Percentiles rank a stretch among this genome's conserved stretches.
These are phyloP conservation scores for Tenthredo distinguenda DNA, from an alignment of 2,888 invertebrate species.

Conservation along the genomic window DNA sequence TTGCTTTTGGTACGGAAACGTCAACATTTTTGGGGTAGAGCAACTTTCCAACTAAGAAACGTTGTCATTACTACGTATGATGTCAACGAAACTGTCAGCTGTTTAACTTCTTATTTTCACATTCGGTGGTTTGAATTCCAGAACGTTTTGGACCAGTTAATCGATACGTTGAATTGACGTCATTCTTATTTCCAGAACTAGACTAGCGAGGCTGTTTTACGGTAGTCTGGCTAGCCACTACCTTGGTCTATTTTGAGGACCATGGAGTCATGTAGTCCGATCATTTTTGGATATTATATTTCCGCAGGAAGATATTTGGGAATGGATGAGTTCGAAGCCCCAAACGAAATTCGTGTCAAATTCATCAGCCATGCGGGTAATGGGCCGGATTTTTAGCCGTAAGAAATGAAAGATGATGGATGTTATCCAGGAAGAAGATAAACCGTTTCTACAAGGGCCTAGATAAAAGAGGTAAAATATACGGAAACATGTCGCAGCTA, in stretches of 20 bases:
- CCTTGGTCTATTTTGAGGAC: not conserved
- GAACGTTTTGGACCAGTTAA: not conserved
- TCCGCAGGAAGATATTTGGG: not conserved
- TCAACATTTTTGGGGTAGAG: not conserved
- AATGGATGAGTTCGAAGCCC: not conserved
- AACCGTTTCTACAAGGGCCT: slow-evolving; percentile 12
- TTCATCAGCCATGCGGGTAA: not conserved
- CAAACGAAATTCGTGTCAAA: not conserved
- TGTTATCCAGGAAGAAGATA: not conserved
- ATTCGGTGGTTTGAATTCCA: not conserved
- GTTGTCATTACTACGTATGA: not conserved
- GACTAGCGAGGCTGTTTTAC: not conserved
- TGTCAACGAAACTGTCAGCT: not conserved
- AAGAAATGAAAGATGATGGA: not conserved
- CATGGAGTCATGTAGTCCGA: not conserved
- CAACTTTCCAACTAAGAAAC: not conserved
- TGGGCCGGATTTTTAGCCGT: not conserved
- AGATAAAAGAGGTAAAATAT: slow-evolving; percentile 17
- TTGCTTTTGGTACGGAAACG: not conserved
- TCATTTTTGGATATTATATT: not conserved
- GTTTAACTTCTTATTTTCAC: not conserved
- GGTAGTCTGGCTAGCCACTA: not conserved
- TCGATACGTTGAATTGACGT: not conserved
- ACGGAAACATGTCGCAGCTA: slow-evolving; percentile 49
- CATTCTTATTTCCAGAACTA: not conserved